Base-by-base conservation (phyloP, 2,888 invertebrate genomes). In the Macrophya annulata region DNA sequence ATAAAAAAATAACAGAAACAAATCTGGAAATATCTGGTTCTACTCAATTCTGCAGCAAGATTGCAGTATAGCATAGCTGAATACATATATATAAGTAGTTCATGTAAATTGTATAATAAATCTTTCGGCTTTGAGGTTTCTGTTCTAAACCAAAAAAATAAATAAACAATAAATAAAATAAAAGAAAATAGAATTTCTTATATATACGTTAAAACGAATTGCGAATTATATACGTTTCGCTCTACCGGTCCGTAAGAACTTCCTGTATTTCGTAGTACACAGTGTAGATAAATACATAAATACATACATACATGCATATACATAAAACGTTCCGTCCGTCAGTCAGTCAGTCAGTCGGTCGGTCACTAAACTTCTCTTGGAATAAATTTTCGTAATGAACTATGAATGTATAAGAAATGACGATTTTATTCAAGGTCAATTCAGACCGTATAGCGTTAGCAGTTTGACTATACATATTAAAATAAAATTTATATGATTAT, bases 291-390 rank as follows among this genome's bases (percentile, higher is more conserved):
- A n/a, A n/a, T n/a, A n/a, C n/a, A n/a, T n/a, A n/a, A n/a, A n/a
- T 25, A 4, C 31, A 71, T 40, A 10, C n/a, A 43, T 4, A 45
- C 21, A 71, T n/a, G 17, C 40, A 43, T 43, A 43, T 43, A 25
- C 10, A 65, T 17, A 12, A 8, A 43, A 40, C 17, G 17, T 72
- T n/a, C 10, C 17, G 17, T 72, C 9, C 10, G 68, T 68, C 4
- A 2, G 45, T 72, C 31, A 51, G 51, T 72, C 51, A 76, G 51
- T 76, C 76, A 48, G 48, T 77, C 76, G 17, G 76, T 77, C 48
- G 76, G 48, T 77, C 51, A 77, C 48, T 31, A 51, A 51, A 51
- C 76, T 77, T 9, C 10, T 25, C 17, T 68, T 12, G 12, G 12
- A 25, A 25, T 25, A 62, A 62, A 9, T 31, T 31, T 4, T 21